Conservation (phyloP, 2,113 vertebrate genomes). For the Mirza zaza region DNA sequence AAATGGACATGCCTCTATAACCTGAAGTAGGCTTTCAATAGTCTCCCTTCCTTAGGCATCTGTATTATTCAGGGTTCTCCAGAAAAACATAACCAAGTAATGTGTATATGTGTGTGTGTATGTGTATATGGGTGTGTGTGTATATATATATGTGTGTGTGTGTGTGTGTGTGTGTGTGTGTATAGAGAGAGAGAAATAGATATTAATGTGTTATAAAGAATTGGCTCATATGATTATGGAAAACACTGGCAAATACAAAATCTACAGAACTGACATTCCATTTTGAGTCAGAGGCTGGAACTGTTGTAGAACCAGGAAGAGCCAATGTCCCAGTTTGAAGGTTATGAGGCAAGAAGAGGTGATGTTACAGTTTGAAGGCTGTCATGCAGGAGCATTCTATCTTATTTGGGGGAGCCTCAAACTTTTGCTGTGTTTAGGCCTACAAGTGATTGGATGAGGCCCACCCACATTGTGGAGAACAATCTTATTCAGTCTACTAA, state of each 20-base stretch:
- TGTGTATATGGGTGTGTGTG: no score
- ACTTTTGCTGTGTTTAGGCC: neutral
- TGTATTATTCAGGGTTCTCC: neutral
- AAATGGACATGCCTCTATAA: neutral
- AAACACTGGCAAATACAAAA: neutral
- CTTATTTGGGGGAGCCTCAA: rapidly evolving
- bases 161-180: no score
- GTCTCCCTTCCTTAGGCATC: neutral
- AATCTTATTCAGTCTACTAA: neutral
- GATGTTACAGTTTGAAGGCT: neutral
- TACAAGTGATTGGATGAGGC: neutral
- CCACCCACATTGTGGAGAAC: neutral
- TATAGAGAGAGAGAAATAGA: neutral
- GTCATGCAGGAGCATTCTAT: neutral
- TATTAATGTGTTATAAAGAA: neutral
- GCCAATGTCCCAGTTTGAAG: neutral
- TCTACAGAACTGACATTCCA: neutral
- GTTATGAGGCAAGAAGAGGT: neutral
- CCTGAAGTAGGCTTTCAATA: neutral
- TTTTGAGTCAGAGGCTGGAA: neutral
- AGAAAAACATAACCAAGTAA: neutral
- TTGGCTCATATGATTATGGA: neutral
- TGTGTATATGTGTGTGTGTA: neutral
- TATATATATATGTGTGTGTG: neutral
- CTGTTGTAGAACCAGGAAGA: neutral